Evolutionary conservation across 2,113 vertebrate genomes (phyloP), one percentile per base, ranked within the genome.

Genomic region (Mungos mungo): DNA sequence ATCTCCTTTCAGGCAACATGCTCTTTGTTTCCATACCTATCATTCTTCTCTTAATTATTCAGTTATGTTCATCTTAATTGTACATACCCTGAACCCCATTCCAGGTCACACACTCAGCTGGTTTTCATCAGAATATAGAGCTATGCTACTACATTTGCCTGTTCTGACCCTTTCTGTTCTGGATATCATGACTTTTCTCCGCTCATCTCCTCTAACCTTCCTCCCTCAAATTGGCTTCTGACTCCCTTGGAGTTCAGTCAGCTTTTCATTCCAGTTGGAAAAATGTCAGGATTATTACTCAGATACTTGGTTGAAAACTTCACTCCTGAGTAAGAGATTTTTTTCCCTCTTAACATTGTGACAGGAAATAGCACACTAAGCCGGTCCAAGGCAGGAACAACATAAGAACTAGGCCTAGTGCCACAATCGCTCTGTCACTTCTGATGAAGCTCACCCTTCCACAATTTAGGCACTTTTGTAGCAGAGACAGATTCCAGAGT

Each of bases 271-370:
- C 35, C 93, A 85, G 21, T 82, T 97, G 72, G 65, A 19, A 23
- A 95, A 86, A 72, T 72, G 54, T 83, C 79, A 90, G 63, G 84
- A 35, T 52, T 89, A 84, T 71, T 72, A 90, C 84, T 97, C 96
- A 96, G 74, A 5, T 84, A 95, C 72, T 97, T 98, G 94, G 77
- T 98, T 95, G 94, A 89, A 88, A 85, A 41, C 69, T 69, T 84
- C 10, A 29, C 92, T 80, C 90, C 25, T 77, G 71, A 91, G 47
- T 90, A 47, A 96, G 88, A 76, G n/a, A 54, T 50, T 79, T 87
- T 80, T 47, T 27, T n/a, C 12, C 21, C 19, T 83, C 71, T 86
- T 57, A 82, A 60, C 79, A 82, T 35, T 88, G 60, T 93, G 97
- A 95, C 68, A 96, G 45, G 88, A 95, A 95, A 83, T 82, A 89